phyloP scores from a whole-genome alignment of 1,140 invertebrate species.

The Drosophila triauraria region DNA sequence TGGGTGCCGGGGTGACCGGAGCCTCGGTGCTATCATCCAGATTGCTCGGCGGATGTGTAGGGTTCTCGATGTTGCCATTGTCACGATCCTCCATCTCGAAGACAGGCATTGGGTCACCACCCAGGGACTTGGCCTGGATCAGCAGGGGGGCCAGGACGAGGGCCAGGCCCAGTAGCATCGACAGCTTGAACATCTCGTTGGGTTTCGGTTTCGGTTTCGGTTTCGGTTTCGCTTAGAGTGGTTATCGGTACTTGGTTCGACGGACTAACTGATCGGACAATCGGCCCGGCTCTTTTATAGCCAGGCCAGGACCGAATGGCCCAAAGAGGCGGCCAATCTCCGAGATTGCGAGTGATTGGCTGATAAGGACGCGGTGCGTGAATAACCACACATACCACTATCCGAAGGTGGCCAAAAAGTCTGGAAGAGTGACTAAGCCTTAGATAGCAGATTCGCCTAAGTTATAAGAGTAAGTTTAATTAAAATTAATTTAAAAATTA shows the following conservation, averaged over 20 bases:
- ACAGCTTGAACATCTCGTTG: constrained; percentile 27
- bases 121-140: constrained; percentile 5
- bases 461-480: neutral
- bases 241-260: constrained; percentile 49
- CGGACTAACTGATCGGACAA: constrained; percentile 68
- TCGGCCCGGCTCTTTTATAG: constrained; percentile 67
- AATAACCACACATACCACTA: neutral
- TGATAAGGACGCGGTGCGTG: constrained; percentile 25
- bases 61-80: constrained; percentile 67
- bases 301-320: constrained; percentile 19
- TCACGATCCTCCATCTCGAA: constrained; percentile 19
- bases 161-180: constrained; percentile 20
- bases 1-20: neutral
- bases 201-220: neutral
- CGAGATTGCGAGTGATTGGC: constrained; percentile 47
- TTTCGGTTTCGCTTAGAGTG: constrained; percentile 7
- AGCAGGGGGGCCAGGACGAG: constrained; percentile 9
- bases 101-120: constrained; percentile 29
- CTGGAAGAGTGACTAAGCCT: constrained; percentile 22
- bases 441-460: constrained; percentile 1
- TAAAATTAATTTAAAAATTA: too few relatives aligned
- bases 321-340: constrained; percentile 31
- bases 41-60: constrained; percentile 56
- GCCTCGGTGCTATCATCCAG: constrained; percentile 32
- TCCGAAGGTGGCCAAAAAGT: constrained; percentile 24